Base-by-base conservation (phyloP, 2,113 vertebrate species). In the Craseonycteris thonglongyai region DNA sequence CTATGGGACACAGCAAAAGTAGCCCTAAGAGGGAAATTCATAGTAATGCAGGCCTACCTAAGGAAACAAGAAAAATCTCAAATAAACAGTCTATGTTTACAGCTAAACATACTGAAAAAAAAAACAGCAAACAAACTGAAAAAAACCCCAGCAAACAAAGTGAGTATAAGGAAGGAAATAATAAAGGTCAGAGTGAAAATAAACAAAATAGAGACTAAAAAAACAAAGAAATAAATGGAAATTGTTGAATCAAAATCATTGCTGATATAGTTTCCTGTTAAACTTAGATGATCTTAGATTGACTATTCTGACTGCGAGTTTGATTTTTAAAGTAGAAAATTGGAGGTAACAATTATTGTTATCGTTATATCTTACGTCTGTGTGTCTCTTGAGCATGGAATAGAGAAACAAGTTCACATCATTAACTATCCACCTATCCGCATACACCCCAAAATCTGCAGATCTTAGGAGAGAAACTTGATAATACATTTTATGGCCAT, bases 341-440 rank as follows among this genome's bases (percentile, higher is more conserved):
- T 30, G n/a, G 15, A 81, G n/a, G 4, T 2, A 40, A 56, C 12
- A 42, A 35, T 4, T 28, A 13, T 47, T 66, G 49, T 76, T 42
- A 72, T 66, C 72, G 22, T 28, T 22, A 26, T 4, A 4, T 63
- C 14, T 33, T 47, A 11, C 14, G 38, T 45, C 35, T 45, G 19
- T 14, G 15, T 21, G 12, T 5, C 28, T 74, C 49, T 54, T 42
- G 38, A 8, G 16, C 26, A 12, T 5, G 9, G 47, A 21, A 33
- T 22, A 6, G 66, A 69, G 30, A 47, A 74, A 42, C 6, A 11
- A 4, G 26, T 33, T 58, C 15, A 1, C 26, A 40, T 54, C 7
- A 10, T 26, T n/a, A 28, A 21, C 3, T n/a, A 0, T 3, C 22
- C 2, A 33, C 28, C 38, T 54, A 1, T 47, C 35, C 4, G 49